Conservation (phyloP, 2,113 vertebrate genomes). For the Cyphomyrus discorhynchus region DNA sequence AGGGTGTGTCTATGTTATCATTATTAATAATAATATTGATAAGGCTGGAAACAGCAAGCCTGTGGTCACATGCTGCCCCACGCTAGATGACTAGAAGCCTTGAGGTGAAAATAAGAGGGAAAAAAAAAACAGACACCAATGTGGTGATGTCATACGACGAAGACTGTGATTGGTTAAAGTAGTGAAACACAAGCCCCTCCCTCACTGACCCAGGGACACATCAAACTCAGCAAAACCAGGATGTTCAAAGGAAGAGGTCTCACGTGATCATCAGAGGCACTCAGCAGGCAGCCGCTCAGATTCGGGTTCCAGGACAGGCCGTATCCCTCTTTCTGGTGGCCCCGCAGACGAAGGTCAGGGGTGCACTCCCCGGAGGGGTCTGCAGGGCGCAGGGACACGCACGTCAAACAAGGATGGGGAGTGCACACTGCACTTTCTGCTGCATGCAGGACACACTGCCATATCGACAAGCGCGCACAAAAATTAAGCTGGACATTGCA, state of each 20-base stretch:
- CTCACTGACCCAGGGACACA: background rate
- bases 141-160: background rate
- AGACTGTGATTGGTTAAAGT: background rate
- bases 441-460: background rate
- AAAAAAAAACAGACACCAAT: background rate
- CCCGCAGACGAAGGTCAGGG: constrained; percentile 87
- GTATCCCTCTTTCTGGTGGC: constrained; percentile 96
- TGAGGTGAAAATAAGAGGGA: background rate
- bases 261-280: constrained; percentile 96
- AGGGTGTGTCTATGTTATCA: background rate
- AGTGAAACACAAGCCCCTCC: background rate
- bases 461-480: background rate
- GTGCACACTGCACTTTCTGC: background rate
- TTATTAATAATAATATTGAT: background rate
- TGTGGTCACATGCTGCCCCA: background rate
- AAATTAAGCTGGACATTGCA: background rate
- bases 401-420: background rate
- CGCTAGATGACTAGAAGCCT: background rate
- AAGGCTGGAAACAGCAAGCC: background rate
- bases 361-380: constrained; percentile 96
- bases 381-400: constrained; percentile 34
- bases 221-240: background rate
- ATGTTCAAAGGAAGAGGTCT: constrained; percentile 35
- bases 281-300: constrained; percentile 89
- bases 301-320: constrained; percentile 97